These are phyloP conservation scores for cat (Felis catus) DNA, from an alignment of 2,113 vertebrate species.

Conservation along the genomic window DNA sequence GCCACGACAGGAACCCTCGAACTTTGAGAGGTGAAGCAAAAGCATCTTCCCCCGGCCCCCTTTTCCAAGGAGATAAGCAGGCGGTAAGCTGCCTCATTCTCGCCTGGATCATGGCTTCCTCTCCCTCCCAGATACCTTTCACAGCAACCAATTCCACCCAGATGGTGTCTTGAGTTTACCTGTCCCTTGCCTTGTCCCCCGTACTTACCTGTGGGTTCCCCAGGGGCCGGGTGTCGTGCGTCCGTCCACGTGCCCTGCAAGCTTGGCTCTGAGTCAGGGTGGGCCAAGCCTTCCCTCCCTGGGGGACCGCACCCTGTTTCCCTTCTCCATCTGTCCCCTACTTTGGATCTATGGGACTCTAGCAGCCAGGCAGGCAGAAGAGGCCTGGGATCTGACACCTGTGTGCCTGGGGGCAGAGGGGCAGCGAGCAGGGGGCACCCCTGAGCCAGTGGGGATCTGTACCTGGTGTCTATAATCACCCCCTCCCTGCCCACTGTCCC, in stretches of 20 bases:
- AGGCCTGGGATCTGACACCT: neutral
- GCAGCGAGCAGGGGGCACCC: neutral
- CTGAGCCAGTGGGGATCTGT: too few relatives aligned
- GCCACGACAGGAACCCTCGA: neutral
- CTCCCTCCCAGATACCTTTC: neutral
- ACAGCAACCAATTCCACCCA: neutral
- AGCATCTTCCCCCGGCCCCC: neutral
- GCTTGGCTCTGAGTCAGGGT: neutral
- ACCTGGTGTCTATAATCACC: rapidly evolving
- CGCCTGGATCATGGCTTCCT: neutral
- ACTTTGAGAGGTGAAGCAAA: rapidly evolving
- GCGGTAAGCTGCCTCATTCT: neutral
- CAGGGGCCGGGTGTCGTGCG: rapidly evolving
- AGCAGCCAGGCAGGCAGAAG: neutral
- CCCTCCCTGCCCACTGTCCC: neutral
- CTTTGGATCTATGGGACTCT: neutral
- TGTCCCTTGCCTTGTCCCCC: neutral
- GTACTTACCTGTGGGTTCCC: neutral
- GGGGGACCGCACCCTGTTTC: too few relatives aligned
- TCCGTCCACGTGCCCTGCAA: rapidly evolving
- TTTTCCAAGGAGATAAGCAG: neutral
- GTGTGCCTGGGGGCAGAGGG: rapidly evolving
- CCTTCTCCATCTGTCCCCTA: too few relatives aligned
- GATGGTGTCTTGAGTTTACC: neutral
- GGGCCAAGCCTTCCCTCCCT: too few relatives aligned